These are phyloP conservation scores for Musca vetustissima DNA, from an alignment of 1,140 invertebrate genomes.

Conservation along the genomic window DNA sequence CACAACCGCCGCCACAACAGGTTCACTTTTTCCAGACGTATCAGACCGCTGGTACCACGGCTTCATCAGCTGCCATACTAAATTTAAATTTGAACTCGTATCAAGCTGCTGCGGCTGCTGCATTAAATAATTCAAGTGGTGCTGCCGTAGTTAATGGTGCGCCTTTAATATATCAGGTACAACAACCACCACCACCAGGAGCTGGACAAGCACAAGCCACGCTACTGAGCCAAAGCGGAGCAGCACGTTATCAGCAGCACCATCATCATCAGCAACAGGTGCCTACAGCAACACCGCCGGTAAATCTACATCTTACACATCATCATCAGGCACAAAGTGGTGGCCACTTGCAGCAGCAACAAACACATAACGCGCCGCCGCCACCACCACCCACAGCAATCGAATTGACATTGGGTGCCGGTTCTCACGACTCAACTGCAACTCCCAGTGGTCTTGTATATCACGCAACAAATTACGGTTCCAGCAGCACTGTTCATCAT, in stretches of 20 bases:
- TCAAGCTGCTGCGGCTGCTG: constrained; percentile 18
- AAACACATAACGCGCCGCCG: neutral
- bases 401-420: neutral
- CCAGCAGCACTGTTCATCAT: constrained; percentile 3
- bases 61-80: constrained; percentile 29
- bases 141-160: constrained; percentile 1
- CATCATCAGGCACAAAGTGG: no score
- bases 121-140: neutral
- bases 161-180: constrained; percentile 26
- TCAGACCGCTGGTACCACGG: constrained; percentile 3
- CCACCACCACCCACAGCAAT: constrained; percentile 11
- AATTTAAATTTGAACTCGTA: constrained; percentile 31
- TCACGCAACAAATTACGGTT: constrained; percentile 14
- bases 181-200: constrained; percentile 6
- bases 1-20: constrained; percentile 13
- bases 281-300: neutral
- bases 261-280: constrained; percentile 1
- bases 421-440: neutral
- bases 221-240: neutral
- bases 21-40: constrained; percentile 23
- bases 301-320: constrained; percentile 2
- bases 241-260: constrained; percentile 14
- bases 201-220: constrained; percentile 7
- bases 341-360: no score
- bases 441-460: neutral